These are phyloP conservation scores for Chloroceryle amazona DNA, from an alignment of 2,797 vertebrate species.

Conservation along the genomic window DNA sequence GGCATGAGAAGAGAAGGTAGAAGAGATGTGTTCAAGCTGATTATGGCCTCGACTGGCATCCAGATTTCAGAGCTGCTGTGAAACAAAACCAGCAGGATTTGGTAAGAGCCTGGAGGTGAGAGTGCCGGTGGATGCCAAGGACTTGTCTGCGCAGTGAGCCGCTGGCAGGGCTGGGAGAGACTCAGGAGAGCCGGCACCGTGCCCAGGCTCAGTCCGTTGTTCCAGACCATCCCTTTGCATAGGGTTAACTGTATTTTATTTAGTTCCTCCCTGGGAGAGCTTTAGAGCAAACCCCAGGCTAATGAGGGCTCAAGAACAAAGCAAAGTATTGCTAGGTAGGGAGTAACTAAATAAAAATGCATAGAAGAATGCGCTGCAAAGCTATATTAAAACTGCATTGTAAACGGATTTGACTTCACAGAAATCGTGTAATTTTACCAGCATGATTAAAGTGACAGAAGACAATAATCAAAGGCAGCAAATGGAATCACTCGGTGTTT, in stretches of 20 bases:
- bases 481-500: constrained; percentile 66
- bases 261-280: constrained; percentile 48
- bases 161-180: constrained; percentile 9
- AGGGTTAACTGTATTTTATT: constrained; percentile 40
- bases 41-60: accelerated
- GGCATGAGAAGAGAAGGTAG: not conserved
- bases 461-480: constrained; percentile 72
- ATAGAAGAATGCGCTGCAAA: constrained; percentile 49
- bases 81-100: not conserved
- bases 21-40: not conserved
- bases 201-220: not conserved
- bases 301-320: constrained; percentile 74
- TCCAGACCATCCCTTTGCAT: constrained; percentile 19
- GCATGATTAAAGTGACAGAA: constrained; percentile 75
- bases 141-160: not conserved
- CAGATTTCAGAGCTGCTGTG: not conserved
- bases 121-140: not conserved
- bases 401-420: constrained; percentile 75
- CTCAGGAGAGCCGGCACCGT: not conserved
- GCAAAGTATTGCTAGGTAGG: constrained; percentile 65
- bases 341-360: constrained; percentile 72
- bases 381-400: constrained; percentile 72
- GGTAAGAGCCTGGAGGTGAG: constrained; percentile 2
- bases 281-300: constrained; percentile 64
- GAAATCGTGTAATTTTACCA: constrained; percentile 70